Evolutionary conservation across 2,113 vertebrate species (phyloP).

Genomic region (Trematomus loennbergii): DNA sequence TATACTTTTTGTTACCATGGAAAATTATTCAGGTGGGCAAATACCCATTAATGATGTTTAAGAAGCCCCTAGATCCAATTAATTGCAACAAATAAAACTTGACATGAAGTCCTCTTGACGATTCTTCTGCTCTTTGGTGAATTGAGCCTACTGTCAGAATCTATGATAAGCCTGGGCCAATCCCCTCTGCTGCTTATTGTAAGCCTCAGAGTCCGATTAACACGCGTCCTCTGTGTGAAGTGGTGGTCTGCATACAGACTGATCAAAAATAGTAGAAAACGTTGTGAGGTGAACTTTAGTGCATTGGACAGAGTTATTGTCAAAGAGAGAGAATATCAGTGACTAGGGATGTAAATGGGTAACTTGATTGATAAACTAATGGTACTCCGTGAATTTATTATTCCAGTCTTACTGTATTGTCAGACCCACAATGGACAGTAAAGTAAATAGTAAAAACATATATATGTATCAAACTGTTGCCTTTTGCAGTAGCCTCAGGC

Average conservation of each 20-base stretch:
- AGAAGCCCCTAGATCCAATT: neutral
- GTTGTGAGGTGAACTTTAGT: neutral
- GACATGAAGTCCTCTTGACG: neutral
- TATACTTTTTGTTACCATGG: neutral
- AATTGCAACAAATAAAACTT: slow-evolving; percentile 2
- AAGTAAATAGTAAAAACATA: too few relatives aligned
- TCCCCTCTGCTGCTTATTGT: slow-evolving; percentile 22
- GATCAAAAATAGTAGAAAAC: slow-evolving; percentile 8
- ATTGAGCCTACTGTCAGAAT: neutral
- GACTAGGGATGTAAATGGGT: neutral
- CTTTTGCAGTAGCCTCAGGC: neutral
- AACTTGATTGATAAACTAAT: neutral
- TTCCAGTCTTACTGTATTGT: neutral
- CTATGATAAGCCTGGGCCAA: neutral
- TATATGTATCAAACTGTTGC: too few relatives aligned
- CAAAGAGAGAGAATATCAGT: neutral
- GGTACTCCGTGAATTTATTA: too few relatives aligned
- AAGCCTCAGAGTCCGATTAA: slow-evolving; percentile 18
- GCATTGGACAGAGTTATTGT: neutral
- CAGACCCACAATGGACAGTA: neutral
- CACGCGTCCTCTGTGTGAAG: slow-evolving; percentile 1
- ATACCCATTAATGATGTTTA: neutral
- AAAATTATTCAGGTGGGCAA: neutral
- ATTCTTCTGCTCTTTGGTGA: slow-evolving; percentile 2
- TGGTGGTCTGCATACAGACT: neutral